These are phyloP conservation scores for Trachymyrmex septentrionalis DNA, from an alignment of 1,140 invertebrate genomes.

Conservation along the genomic window DNA sequence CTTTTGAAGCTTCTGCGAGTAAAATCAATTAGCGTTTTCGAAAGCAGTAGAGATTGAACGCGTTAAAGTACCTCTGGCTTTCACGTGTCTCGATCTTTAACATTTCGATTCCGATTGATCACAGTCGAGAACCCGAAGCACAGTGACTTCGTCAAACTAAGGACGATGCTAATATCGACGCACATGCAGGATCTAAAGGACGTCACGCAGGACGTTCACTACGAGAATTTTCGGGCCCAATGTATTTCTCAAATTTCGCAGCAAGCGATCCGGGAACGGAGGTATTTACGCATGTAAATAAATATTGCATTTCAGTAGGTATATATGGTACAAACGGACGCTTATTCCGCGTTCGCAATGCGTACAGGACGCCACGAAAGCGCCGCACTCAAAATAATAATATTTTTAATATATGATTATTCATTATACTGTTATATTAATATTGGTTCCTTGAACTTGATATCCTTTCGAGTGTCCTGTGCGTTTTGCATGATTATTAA, in stretches of 20 bases:
- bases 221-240: conserved; percentile 97
- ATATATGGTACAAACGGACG: conserved; percentile 53
- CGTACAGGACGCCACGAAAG: background rate
- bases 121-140: conserved; percentile 98
- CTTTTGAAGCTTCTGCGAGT: background rate
- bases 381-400: background rate
- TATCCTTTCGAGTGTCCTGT: conserved; percentile 1
- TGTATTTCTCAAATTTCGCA: conserved; percentile 96
- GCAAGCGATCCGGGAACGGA: conserved; percentile 93
- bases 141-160: conserved; percentile 98
- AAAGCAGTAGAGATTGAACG: conserved; percentile 16
- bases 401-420: background rate
- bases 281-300: conserved; percentile 87
- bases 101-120: conserved; percentile 74
- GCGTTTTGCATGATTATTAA: conserved; percentile 42
- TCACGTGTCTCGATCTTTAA: conserved; percentile 22
- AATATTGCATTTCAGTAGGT: conserved; percentile 76
- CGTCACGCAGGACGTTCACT: conserved; percentile 97
- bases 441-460: background rate
- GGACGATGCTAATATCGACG: conserved; percentile 98
- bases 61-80: background rate
- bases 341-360: conserved; percentile 47
- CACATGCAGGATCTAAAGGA: conserved; percentile 99
- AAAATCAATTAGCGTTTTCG: conserved; percentile 20
- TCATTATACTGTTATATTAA: background rate